Base-by-base conservation (phyloP, 2,888 invertebrate species). In the Polyploca ridens region DNA sequence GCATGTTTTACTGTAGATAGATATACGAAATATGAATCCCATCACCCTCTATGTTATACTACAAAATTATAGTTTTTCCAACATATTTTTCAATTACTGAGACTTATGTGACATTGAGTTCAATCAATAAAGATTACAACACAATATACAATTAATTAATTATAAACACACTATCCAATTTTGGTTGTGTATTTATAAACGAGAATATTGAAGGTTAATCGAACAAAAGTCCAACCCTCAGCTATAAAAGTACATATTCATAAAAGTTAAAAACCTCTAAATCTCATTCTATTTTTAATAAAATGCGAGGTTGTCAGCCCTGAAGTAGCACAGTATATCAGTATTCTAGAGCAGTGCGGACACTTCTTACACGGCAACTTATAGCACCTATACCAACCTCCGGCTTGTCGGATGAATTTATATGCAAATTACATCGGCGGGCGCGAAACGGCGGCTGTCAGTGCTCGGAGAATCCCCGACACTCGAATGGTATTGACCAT, bases 371-470 rank as follows among this genome's bases (percentile, higher is more conserved):
- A 44, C 6, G 64, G 57, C 62, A 64, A 62, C 66, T 64, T 58
- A 63, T 58, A 57, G 57, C 54, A 63, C 63, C 49, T 11, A 41
- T 41, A 38, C 38, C 33, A 14, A 16, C 33, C 49, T 62, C 33
- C 62, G 44, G 49, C 49, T 19, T 57, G 54, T 62, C 68, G 66
- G 63, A 68, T 74, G 70, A 77, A 78, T 83, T 80, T 79, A 75
- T 74, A 84, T 84, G 76, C 72, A 73, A 79, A 82, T 82, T 72
- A 69, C 66, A 64, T 4, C 54, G 19, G 70, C 69, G 65, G 69
- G 69, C 69, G 71, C 70, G 64, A 76, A 79, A 71, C 69, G 65
- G 57, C 59, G 49, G 8, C 58, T 33, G 46, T 62, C 63, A 64
- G 44, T 14, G 62, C 59, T 65, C 54, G 27, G 63, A 65, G 44